Conservation (phyloP, 1,140 invertebrate species). For the Archivesica marissinica region DNA sequence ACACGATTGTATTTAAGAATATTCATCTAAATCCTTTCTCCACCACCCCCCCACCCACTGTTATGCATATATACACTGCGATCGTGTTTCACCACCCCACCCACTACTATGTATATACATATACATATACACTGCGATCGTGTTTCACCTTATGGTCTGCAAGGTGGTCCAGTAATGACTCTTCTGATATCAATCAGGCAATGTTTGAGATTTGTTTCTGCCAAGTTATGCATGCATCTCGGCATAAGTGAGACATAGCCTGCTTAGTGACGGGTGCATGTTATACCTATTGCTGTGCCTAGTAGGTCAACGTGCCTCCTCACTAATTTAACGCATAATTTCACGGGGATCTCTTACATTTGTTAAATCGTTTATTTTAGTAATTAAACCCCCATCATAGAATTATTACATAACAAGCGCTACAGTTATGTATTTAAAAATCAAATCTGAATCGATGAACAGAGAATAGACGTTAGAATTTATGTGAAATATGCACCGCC, state of each 20-base stretch:
- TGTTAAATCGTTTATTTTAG: constrained; percentile 41
- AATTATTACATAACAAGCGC: constrained; percentile 14
- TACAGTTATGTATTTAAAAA: constrained; percentile 8
- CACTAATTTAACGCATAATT: constrained; percentile 54
- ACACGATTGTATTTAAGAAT: too few species aligned
- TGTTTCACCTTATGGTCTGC: too few species aligned
- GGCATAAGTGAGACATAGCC: not conserved
- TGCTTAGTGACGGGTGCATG: not conserved
- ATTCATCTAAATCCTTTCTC: too few species aligned
- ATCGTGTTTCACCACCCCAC: too few species aligned
- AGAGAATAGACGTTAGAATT: not conserved
- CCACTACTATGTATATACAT: too few species aligned
- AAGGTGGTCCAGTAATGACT: too few species aligned
- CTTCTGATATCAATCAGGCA: not conserved
- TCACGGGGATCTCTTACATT: constrained; percentile 3
- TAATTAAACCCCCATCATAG: constrained; percentile 41
- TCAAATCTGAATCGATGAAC: not conserved
- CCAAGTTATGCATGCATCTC: not conserved
- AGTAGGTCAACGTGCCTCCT: constrained; percentile 21
- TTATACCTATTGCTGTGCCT: constrained; percentile 5
- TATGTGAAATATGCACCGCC: constrained; percentile 25
- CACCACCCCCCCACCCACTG: too few species aligned
- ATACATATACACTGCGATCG: too few species aligned
- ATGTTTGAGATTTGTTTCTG: not conserved
- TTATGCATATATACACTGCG: too few species aligned